Evolutionary conservation across 2,797 vertebrate species (phyloP).

Genomic region (Poecilia velifera): DNA sequence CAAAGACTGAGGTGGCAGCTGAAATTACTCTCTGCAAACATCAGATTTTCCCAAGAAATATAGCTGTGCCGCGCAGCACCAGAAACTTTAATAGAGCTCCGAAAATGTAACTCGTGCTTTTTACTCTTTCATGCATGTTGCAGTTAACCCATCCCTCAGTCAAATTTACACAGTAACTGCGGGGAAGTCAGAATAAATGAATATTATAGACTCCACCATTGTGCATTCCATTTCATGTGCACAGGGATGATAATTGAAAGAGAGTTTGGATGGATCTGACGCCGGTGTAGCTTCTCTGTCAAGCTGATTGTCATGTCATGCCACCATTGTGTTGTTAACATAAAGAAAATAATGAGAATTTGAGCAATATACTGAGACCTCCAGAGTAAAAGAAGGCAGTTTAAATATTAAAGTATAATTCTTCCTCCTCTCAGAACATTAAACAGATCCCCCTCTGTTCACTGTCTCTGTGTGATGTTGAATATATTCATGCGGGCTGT

Average conservation of each 20-base stretch:
- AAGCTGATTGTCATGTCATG: slow-evolving; percentile 57
- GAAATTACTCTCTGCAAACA: slow-evolving; percentile 52
- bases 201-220: slow-evolving; percentile 20
- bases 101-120: slow-evolving; percentile 35
- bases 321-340: slow-evolving; percentile 48
- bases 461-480: slow-evolving; percentile 58
- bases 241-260: slow-evolving; percentile 40
- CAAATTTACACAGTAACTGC: slow-evolving; percentile 20
- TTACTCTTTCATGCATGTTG: slow-evolving; percentile 27
- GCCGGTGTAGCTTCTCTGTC: slow-evolving; percentile 25
- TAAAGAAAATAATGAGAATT: slow-evolving; percentile 36
- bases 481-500: slow-evolving; percentile 75
- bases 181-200: slow-evolving; percentile 30
- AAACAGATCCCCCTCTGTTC: slow-evolving; percentile 70
- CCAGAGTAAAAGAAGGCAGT: slow-evolving; percentile 38
- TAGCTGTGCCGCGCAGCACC: slow-evolving; percentile 21
- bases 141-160: slow-evolving; percentile 12
- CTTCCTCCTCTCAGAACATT: slow-evolving; percentile 64
- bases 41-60: slow-evolving; percentile 43
- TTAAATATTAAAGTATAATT: slow-evolving; percentile 77
- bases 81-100: slow-evolving; percentile 30
- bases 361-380: slow-evolving; percentile 44
- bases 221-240: slow-evolving; percentile 22
- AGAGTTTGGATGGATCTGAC: slow-evolving; percentile 40
- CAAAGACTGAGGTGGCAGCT: slow-evolving; percentile 42